A percentile compares a stretch with the other conserved stretches of the same genome.
These are phyloP conservation scores for Lamproptera curius DNA, from an alignment of 2,888 invertebrate species.

Conservation along the genomic window DNA sequence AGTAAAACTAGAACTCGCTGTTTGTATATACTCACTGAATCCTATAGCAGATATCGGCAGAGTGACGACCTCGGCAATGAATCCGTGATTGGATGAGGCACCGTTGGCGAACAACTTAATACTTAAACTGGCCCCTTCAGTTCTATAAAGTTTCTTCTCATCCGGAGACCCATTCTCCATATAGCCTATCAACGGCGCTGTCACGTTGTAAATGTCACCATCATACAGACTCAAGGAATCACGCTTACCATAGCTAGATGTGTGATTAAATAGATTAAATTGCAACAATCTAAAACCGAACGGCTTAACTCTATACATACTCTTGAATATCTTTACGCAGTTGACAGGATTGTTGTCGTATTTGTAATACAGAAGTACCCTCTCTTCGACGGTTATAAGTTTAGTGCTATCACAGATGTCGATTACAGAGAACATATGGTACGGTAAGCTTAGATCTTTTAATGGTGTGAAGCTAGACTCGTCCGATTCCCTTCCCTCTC, in stretches of 20 bases:
- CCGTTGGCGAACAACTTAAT: constrained; percentile 96
- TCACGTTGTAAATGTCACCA: constrained; percentile 94
- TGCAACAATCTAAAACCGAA: constrained; percentile 94
- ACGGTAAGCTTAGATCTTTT: constrained; percentile 89
- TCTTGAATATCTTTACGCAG: constrained; percentile 97
- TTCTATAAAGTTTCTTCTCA: constrained; percentile 86
- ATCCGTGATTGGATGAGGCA: constrained; percentile 95
- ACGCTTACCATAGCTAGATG: constrained; percentile 86
- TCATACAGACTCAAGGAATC: constrained; percentile 93
- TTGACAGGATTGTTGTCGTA: constrained; percentile 98
- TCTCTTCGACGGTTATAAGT: constrained; percentile 91
- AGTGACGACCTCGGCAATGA: constrained; percentile 97
- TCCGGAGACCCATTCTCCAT: constrained; percentile 84
- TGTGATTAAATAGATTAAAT: constrained; percentile 94
- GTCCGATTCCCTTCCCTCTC: constrained; percentile 92
- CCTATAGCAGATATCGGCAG: constrained; percentile 94
- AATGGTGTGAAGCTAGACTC: constrained; percentile 94
- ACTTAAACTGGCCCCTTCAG: constrained; percentile 88
- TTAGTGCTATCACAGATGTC: constrained; percentile 98
- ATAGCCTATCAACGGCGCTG: constrained; percentile 83
- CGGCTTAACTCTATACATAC: constrained; percentile 89
- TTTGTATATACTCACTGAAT: constrained; percentile 88
- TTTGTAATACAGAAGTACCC: constrained; percentile 95
- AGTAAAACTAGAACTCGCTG: no score
- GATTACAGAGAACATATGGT: constrained; percentile 94